Base-by-base conservation (phyloP, 2,888 invertebrate species). In the Pardosa pseudoannulata region DNA sequence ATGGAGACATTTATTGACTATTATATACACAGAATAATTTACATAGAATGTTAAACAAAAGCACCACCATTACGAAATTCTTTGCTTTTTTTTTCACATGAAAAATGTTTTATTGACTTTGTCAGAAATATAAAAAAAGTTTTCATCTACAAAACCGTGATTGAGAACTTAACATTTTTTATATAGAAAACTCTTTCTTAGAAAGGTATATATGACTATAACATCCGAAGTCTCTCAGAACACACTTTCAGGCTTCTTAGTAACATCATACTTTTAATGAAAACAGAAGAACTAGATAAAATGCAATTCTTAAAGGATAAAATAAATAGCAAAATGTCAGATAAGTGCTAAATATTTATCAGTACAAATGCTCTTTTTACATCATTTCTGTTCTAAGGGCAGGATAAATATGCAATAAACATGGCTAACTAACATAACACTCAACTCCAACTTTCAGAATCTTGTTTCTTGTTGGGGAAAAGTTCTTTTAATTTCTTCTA, bases 101-200 rank as follows among this genome's bases (percentile, higher is more conserved):
- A 80, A 80, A 64, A 64, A 70, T n/a, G 9, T 46, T 79, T 80
- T 36, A 41, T 67, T 75, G 75, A 74, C 68, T 75, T 68, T 23
- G 70, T 74, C 39, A 75, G 75, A 68, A 75, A 75, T 75, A 82
- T 75, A 82, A 75, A 75, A 76, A 62, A 75, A 70, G 36, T 74
- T 72, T 68, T 41, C 50, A 16, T 46, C 68, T 62, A 75, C 62
- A 75, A 82, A 82, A 82, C 36, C 31, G 56, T 82, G 82, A 82
- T 72, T 75, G 70, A 50, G 67, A 70, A 82, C 71, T 67, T 16
- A 73, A 75, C 28, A 70, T 31, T 81, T 81, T 81, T 75, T 70
- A 82, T 78, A 36, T 36, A 83, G 83, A 83, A 82, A 83, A 83
- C 83, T 67, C 62, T 71, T 78, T 78, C 76, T 71, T 83, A 83